Evolutionary conservation across 2,888 invertebrate genomes (phyloP).

Genomic region (Caenorhabditis zanzibari): DNA sequence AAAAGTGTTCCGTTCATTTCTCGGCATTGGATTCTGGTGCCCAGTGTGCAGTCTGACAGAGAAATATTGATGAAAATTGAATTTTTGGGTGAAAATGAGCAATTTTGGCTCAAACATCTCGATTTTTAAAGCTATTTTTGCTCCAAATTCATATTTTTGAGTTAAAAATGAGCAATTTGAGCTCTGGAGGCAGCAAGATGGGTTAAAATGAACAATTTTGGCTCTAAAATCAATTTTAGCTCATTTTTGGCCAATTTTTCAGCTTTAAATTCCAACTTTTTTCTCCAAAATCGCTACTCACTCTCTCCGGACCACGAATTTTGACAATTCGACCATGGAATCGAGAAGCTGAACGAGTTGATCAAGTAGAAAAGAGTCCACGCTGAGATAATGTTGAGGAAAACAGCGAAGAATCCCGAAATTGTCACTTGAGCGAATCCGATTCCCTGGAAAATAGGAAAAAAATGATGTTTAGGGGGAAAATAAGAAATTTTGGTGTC

Average conservation of each 20-base stretch:
- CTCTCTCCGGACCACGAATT: conserved; percentile 90
- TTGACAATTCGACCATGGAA: conserved; percentile 93
- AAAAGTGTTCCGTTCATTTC: conserved; percentile 80
- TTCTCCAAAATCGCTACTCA: conserved; percentile 32
- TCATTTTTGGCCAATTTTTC: neutral
- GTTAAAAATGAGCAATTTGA: no score
- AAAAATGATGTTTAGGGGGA: no score
- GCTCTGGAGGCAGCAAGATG: no score
- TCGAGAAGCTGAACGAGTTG: conserved; percentile 90
- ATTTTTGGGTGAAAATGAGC: neutral
- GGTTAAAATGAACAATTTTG: no score
- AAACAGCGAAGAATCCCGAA: conserved; percentile 85
- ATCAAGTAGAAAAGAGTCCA: conserved; percentile 86
- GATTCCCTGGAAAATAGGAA: conserved; percentile 83
- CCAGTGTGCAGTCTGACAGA: conserved; percentile 79
- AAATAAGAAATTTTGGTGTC: no score
- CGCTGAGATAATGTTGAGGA: conserved; percentile 86
- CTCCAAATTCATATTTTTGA: no score
- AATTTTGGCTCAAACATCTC: no score
- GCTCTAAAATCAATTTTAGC: neutral
- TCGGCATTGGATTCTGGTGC: conserved; percentile 77
- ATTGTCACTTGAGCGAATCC: conserved; percentile 86
- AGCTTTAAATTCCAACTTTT: neutral
- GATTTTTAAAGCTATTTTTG: neutral
- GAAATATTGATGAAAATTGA: no score